Percentiles rank a stretch among this genome's conserved stretches.
Evolutionary conservation across 1,140 invertebrate genomes (phyloP).

Genomic region (Onthophagus taurus): DNA sequence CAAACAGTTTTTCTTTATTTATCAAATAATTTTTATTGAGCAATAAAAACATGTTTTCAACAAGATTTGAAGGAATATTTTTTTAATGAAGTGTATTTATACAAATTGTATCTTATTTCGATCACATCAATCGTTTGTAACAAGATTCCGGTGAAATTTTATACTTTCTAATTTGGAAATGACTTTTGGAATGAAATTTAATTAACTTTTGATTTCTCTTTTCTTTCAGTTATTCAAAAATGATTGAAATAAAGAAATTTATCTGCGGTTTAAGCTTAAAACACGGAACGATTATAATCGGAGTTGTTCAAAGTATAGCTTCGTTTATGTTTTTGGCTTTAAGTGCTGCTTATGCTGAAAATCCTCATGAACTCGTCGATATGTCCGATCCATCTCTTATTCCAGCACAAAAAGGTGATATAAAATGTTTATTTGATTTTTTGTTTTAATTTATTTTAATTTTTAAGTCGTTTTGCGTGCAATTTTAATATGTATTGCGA

Average conservation of each 20-base stretch:
- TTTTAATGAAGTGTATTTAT: too few relatives aligned
- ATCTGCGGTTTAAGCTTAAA: slow-evolving; percentile 27
- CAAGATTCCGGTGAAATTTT: too few relatives aligned
- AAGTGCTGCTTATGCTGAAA: slow-evolving; percentile 30
- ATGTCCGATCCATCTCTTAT: slow-evolving; percentile 29
- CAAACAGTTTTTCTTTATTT: too few relatives aligned
- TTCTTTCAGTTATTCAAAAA: slow-evolving; percentile 1
- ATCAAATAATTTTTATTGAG: too few relatives aligned
- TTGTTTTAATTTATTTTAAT: not conserved
- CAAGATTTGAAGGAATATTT: too few relatives aligned
- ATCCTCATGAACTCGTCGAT: slow-evolving; percentile 32
- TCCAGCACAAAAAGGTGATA: slow-evolving; percentile 25
- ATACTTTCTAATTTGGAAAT: too few relatives aligned
- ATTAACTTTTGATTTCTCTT: too few relatives aligned
- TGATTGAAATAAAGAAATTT: slow-evolving; percentile 6
- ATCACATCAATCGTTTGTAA: too few relatives aligned
- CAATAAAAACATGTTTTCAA: too few relatives aligned
- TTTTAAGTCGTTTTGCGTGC: slow-evolving; percentile 26
- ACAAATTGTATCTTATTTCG: too few relatives aligned
- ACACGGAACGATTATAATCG: slow-evolving; percentile 32
- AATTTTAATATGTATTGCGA: slow-evolving; percentile 28
- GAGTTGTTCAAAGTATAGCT: slow-evolving; percentile 29
- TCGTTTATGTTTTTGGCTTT: slow-evolving; percentile 31
- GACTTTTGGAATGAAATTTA: too few relatives aligned
- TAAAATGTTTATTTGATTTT: not conserved